Evolutionary conservation across 2,797 vertebrate genomes (phyloP).

Genomic region (Xenentodon cancila): DNA sequence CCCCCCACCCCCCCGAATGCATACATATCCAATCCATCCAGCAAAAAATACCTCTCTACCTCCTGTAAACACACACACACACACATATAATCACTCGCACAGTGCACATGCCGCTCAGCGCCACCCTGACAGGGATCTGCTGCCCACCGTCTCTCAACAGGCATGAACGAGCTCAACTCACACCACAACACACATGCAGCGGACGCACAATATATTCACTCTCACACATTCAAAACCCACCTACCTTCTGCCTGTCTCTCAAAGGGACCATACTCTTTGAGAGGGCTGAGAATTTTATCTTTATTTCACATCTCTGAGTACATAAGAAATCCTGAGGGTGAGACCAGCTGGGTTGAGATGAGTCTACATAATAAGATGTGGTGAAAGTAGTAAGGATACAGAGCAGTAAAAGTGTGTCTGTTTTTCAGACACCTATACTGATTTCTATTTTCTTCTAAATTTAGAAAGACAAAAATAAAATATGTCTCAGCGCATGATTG

Average conservation of each 20-base stretch:
- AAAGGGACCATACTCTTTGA: slow-evolving; percentile 52
- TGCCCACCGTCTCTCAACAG: slow-evolving; percentile 77
- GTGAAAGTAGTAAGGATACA: not conserved
- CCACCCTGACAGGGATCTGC: slow-evolving; percentile 78
- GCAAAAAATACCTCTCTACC: slow-evolving; percentile 52
- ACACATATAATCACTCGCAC: slow-evolving; percentile 13
- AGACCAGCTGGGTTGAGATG: slow-evolving; percentile 46
- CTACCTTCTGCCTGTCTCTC: slow-evolving; percentile 74
- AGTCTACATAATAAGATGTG: slow-evolving; percentile 1
- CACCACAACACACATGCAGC: slow-evolving; percentile 56
- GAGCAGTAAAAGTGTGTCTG: not conserved
- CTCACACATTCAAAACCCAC: slow-evolving; percentile 71
- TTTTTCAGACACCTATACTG: slow-evolving; percentile 12
- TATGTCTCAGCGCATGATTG: too few relatives aligned
- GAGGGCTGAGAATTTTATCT: slow-evolving; percentile 47
- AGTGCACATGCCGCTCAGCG: slow-evolving; percentile 41
- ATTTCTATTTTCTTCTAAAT: not conserved
- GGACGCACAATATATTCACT: slow-evolving; percentile 66
- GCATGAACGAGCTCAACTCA: slow-evolving; percentile 69
- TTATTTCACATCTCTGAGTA: slow-evolving; percentile 57
- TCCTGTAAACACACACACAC: slow-evolving; percentile 30
- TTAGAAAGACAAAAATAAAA: too few relatives aligned
- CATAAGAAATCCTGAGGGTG: slow-evolving; percentile 30
- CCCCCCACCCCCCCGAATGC: slow-evolving; percentile 29
- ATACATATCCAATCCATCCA: slow-evolving; percentile 67